Percentiles rank a stretch among this genome's conserved stretches.
These are phyloP conservation scores for Ornithoptera priamus DNA, from an alignment of 2,888 invertebrate species.

Conservation along the genomic window DNA sequence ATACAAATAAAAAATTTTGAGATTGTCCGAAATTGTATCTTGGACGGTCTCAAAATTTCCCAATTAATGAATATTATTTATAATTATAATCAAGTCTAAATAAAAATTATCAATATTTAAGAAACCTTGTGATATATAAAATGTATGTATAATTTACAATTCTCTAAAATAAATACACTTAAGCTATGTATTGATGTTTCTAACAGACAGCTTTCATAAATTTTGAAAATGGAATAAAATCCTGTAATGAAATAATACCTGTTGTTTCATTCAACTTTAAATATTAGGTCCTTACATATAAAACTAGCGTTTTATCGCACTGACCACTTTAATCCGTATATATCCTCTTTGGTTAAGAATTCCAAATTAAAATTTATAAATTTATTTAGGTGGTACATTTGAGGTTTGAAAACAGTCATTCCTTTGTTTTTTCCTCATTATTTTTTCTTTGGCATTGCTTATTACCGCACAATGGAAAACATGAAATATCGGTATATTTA, in stretches of 20 bases:
- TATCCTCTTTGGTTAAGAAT: too few species aligned
- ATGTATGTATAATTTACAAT: background rate
- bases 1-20: constrained; percentile 54
- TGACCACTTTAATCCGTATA: too few species aligned
- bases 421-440: too few species aligned
- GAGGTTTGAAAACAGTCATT: too few species aligned
- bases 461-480: too few species aligned
- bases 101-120: background rate
- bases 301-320: too few species aligned
- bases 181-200: background rate
- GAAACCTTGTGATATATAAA: background rate
- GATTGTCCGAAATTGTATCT: constrained; percentile 68
- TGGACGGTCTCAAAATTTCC: constrained; percentile 74
- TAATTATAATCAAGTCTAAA: constrained; percentile 15
- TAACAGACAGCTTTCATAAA: background rate
- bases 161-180: background rate
- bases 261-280: background rate
- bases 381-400: too few species aligned
- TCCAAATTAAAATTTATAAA: too few species aligned
- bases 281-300: background rate
- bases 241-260: background rate
- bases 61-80: constrained; percentile 45
- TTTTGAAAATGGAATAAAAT: background rate
- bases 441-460: too few species aligned
- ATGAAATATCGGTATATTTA: too few species aligned